These are phyloP conservation scores for Echeneis naucrates DNA, from an alignment of 2,797 vertebrate species.

Conservation along the genomic window DNA sequence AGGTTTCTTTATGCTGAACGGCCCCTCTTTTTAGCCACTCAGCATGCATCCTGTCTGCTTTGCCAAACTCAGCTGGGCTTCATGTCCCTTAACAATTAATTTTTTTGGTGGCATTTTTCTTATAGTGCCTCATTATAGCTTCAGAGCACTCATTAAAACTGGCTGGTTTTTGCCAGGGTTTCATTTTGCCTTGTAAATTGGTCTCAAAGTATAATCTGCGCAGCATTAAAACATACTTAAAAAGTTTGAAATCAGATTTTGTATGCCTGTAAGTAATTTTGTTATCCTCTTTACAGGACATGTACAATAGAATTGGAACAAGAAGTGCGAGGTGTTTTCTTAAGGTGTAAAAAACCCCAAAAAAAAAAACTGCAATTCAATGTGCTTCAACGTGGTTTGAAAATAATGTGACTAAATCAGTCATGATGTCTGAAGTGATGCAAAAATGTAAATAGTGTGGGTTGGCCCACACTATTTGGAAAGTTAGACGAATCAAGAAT, in stretches of 20 bases:
- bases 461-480: too few relatives aligned
- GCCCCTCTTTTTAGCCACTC: constrained; percentile 23
- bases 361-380: not conserved
- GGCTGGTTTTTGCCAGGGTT: constrained; percentile 5
- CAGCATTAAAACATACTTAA: constrained; percentile 1
- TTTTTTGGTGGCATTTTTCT: constrained; percentile 43
- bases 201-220: constrained; percentile 3
- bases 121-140: constrained; percentile 39
- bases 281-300: not conserved
- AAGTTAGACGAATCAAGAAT: not conserved
- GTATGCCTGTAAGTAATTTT: constrained; percentile 7
- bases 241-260: constrained; percentile 17
- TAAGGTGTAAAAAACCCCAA: not conserved
- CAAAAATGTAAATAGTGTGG: not conserved
- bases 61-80: constrained; percentile 33
- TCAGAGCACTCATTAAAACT: constrained; percentile 43
- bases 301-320: not conserved
- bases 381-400: constrained; percentile 2
- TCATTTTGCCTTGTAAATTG: constrained; percentile 29
- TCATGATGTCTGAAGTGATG: not conserved
- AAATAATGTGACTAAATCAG: too few relatives aligned
- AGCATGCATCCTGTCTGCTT: constrained; percentile 23
- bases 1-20: constrained; percentile 26
- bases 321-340: not conserved
- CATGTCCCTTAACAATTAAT: constrained; percentile 45